Evolutionary conservation across 1,140 invertebrate genomes (phyloP).

Genomic region (Oedothorax gibbosus): DNA sequence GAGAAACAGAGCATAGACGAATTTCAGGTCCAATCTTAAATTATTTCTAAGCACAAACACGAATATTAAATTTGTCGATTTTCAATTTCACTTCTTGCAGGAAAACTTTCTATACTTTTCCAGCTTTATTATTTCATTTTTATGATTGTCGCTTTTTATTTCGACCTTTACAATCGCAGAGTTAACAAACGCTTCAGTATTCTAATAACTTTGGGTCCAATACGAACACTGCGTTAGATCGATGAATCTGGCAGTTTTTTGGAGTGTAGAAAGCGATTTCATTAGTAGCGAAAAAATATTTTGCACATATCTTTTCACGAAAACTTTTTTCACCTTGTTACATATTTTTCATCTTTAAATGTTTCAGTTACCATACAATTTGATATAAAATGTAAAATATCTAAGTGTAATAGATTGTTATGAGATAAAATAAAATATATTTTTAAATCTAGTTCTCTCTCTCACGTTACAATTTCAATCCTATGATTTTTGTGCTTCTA

Average conservation of each 20-base stretch:
- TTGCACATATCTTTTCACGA: not conserved
- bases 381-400: no score
- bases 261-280: conserved; percentile 33
- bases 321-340: no score
- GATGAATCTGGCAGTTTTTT: conserved; percentile 12
- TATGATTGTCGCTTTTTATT: no score
- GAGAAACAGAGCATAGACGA: no score
- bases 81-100: conserved; percentile 28
- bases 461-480: no score
- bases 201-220: conserved; percentile 13
- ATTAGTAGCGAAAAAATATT: conserved; percentile 19
- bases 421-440: no score
- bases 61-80: conserved; percentile 51
- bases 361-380: no score
- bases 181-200: not conserved
- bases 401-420: no score
- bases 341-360: no score
- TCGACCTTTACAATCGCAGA: no score
- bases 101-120: not conserved
- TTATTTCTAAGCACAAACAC: conserved; percentile 4
- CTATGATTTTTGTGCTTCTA: no score
- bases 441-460: no score
- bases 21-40: not conserved
- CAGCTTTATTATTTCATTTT: not conserved
- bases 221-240: conserved; percentile 2